A percentile compares a stretch with the other conserved stretches of the same genome.
Conservation (phyloP, 2,888 invertebrate species). For the Anodontia alba region DNA sequence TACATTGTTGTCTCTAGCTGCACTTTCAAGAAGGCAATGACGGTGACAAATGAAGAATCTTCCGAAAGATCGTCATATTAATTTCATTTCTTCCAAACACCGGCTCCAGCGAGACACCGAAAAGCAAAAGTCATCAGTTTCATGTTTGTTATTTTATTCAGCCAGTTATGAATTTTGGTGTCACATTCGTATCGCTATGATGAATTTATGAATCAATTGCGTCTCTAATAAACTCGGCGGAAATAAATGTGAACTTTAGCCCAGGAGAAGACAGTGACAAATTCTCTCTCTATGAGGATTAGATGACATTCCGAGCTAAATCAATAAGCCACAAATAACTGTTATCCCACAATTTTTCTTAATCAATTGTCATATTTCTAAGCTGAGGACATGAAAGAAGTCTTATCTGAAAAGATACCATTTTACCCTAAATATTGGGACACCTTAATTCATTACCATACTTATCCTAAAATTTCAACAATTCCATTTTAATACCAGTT, state of each 20-base stretch:
- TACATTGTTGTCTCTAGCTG: slow-evolving; percentile 13
- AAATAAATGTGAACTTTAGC: slow-evolving; percentile 37
- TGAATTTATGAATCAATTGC: slow-evolving; percentile 50
- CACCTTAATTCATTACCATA: no score
- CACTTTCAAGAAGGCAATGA: background rate
- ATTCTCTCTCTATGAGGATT: slow-evolving; percentile 20
- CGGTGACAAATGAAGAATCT: slow-evolving; percentile 16
- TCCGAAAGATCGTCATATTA: slow-evolving; percentile 9
- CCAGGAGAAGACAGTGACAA: slow-evolving; percentile 24
- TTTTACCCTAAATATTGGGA: no score
- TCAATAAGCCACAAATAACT: slow-evolving; percentile 18
- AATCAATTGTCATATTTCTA: slow-evolving; percentile 15
- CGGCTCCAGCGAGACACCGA: slow-evolving; percentile 59
- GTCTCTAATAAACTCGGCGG: slow-evolving; percentile 32
- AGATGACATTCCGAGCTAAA: slow-evolving; percentile 16
- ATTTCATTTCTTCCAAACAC: slow-evolving; percentile 45
- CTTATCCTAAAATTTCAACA: no score
- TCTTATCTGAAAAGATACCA: no score
- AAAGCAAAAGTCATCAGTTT: slow-evolving; percentile 50
- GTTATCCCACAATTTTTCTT: slow-evolving; percentile 16
- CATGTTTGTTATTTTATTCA: slow-evolving; percentile 48
- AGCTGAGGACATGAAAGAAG: background rate
- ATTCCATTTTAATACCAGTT: no score
- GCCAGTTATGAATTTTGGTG: slow-evolving; percentile 59
- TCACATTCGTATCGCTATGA: slow-evolving; percentile 45